phyloP scores from a whole-genome alignment of 1,140 invertebrate species.

The Antheraea mylitta region DNA sequence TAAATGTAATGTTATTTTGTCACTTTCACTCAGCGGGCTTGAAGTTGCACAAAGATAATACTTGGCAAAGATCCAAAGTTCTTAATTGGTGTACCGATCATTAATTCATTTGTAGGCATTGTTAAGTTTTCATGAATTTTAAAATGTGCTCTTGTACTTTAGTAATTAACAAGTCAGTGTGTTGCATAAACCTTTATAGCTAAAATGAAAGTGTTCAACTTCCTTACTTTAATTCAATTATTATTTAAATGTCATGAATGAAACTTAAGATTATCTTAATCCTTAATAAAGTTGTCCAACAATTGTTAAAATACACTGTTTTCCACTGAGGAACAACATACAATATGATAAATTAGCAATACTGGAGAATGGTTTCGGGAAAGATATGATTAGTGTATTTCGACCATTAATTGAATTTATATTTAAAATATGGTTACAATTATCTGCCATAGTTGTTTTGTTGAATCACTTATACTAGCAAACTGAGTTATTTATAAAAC shows the following conservation, averaged over 20 bases:
- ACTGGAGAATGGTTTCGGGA: too few relatives aligned
- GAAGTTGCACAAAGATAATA: conserved; percentile 25
- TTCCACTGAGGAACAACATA: too few relatives aligned
- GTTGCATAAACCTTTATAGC: not conserved
- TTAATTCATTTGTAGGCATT: conserved; percentile 15
- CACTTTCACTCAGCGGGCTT: conserved; percentile 25
- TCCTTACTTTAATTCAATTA: not conserved
- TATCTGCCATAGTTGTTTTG: too few relatives aligned
- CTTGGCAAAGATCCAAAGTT: conserved; percentile 45
- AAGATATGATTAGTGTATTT: too few relatives aligned
- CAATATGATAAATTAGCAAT: too few relatives aligned
- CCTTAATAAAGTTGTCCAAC: too few relatives aligned
- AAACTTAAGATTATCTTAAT: too few relatives aligned
- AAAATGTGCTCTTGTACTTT: not conserved
- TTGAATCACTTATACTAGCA: too few relatives aligned
- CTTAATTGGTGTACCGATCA: conserved; percentile 37
- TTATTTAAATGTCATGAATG: not conserved
- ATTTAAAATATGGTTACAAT: too few relatives aligned
- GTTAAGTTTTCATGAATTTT: conserved; percentile 17
- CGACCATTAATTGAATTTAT: too few relatives aligned
- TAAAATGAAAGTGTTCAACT: conserved; percentile 7
- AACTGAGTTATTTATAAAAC: too few relatives aligned
- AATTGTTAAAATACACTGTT: too few relatives aligned
- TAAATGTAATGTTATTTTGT: conserved; percentile 28
- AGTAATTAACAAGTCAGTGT: not conserved